Conservation (phyloP, 2,797 vertebrate genomes). For the Typhlichthys eigenmanni region DNA sequence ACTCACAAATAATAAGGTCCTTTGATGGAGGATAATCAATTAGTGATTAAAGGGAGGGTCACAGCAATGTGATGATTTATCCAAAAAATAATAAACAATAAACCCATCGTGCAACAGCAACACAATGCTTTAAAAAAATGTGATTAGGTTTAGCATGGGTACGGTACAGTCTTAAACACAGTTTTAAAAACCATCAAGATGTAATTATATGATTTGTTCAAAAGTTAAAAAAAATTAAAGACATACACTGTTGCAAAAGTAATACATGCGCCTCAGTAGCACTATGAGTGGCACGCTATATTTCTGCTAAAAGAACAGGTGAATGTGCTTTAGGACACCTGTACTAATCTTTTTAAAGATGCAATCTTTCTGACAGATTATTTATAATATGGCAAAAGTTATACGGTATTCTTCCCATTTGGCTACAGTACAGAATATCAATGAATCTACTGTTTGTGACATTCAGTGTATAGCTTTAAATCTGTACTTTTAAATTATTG, state of each 20-base stretch:
- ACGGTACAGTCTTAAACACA: background rate
- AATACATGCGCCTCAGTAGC: background rate
- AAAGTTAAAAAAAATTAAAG: too few species aligned
- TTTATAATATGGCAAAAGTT: background rate
- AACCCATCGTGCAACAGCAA: constrained; percentile 24
- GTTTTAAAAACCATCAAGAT: background rate
- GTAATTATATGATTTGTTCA: background rate
- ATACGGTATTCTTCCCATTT: too few species aligned
- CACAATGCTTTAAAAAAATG: constrained; percentile 20
- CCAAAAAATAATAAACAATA: constrained; percentile 28
- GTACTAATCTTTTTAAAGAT: too few species aligned
- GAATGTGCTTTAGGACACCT: too few species aligned
- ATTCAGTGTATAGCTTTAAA: too few species aligned
- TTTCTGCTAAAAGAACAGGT: background rate
- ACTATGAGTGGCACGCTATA: background rate
- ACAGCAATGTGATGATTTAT: constrained; percentile 43
- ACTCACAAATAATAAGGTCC: constrained; percentile 80
- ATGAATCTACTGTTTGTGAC: too few species aligned
- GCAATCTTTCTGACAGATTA: too few species aligned
- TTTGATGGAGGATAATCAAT: constrained; percentile 79
- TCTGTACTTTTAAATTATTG: too few species aligned
- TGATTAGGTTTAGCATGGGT: too few species aligned
- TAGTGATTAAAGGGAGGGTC: constrained; percentile 65
- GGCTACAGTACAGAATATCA: too few species aligned
- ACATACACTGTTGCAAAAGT: too few species aligned